Conservation (phyloP, 2,113 vertebrate species). For the Hippocampus abdominalis region DNA sequence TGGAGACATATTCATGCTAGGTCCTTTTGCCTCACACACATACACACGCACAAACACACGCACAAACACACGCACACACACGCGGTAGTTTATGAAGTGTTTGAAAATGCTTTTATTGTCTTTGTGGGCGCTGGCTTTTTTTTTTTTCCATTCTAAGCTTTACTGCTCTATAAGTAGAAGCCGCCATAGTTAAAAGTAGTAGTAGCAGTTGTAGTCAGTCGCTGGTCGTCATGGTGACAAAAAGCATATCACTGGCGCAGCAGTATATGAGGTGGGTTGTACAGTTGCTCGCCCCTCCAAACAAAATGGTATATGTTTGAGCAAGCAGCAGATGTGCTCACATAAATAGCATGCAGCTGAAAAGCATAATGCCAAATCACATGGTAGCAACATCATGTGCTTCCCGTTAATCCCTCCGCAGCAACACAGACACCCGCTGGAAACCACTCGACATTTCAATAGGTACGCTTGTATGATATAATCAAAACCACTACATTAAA, state of each 20-base stretch:
- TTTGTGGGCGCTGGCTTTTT: neutral
- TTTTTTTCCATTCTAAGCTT: neutral
- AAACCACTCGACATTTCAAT: neutral
- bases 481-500: neutral
- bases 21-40: too few relatives aligned
- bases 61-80: too few relatives aligned
- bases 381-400: slow-evolving; percentile 1
- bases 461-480: neutral
- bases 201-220: neutral
- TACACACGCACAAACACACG: too few relatives aligned
- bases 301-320: neutral
- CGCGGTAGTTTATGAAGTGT: neutral
- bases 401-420: neutral
- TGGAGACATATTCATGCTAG: too few relatives aligned
- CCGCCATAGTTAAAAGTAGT: neutral
- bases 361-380: neutral
- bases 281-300: neutral
- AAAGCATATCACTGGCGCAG: neutral
- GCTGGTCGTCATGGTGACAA: neutral
- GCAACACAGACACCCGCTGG: neutral
- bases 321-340: neutral
- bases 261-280: neutral
- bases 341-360: neutral
- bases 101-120: neutral
- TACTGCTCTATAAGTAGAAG: neutral